A percentile compares a stretch with the other conserved stretches of the same genome.
phyloP scores from a whole-genome alignment of 1,140 invertebrate genomes.

The Drosophila saltans region DNA sequence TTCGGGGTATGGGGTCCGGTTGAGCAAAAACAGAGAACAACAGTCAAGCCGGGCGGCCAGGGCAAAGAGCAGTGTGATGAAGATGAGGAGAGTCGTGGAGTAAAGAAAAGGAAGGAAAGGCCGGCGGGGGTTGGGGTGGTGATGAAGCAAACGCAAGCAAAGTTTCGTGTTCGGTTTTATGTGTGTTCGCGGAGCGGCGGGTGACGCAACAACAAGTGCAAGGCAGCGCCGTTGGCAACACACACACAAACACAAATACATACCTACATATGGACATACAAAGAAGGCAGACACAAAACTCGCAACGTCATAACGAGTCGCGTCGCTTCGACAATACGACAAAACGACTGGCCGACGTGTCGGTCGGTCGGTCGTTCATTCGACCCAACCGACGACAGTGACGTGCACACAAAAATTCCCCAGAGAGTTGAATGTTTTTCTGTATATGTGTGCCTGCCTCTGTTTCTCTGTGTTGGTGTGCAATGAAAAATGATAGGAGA shows the following conservation, averaged over 20 bases:
- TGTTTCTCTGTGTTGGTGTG: constrained; percentile 27
- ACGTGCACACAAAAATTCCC: constrained; percentile 68
- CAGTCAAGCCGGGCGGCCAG: constrained; percentile 2
- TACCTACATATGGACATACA: constrained; percentile 16
- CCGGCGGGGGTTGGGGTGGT: not conserved
- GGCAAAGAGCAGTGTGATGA: not conserved
- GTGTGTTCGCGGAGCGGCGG: constrained; percentile 56
- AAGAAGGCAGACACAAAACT: constrained; percentile 66
- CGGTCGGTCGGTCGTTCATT: constrained; percentile 18
- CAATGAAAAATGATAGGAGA: constrained; percentile 73
- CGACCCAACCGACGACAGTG: constrained; percentile 47
- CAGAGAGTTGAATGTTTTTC: constrained; percentile 36
- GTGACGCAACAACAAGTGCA: constrained; percentile 80
- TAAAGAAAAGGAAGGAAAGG: not conserved
- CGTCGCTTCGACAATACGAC: constrained; percentile 23
- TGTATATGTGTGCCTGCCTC: constrained; percentile 3
- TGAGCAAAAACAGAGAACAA: constrained; percentile 47
- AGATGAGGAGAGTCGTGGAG: constrained; percentile 2
- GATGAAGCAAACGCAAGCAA: constrained; percentile 43
- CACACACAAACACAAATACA: constrained; percentile 51
- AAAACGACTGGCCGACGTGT: constrained; percentile 19
- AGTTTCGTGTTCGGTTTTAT: constrained; percentile 30
- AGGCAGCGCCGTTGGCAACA: constrained; percentile 75
- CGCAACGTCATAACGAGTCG: constrained; percentile 76
- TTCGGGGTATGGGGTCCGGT: constrained; percentile 14